Base-by-base conservation (phyloP, 2,113 vertebrate genomes). In the Nesoenas mayeri region DNA sequence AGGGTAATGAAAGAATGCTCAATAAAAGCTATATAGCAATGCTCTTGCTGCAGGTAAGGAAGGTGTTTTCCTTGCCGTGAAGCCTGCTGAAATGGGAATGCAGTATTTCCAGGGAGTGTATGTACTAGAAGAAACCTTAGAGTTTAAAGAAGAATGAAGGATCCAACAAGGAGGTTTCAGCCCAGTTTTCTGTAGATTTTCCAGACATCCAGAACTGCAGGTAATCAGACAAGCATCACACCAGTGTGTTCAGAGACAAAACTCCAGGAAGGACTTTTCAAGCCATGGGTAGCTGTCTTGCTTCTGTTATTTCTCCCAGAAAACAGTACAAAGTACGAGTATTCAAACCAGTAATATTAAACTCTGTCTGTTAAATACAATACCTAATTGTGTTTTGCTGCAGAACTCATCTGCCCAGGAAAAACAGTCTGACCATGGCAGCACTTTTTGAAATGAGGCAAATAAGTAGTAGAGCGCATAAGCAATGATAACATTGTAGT, bases 381-480 rank as follows among this genome's bases (percentile, higher is more conserved):
- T 97, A 99, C 99, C 98, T 97, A 92, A 85, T 11, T 94, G 91
- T 2, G 91, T 96, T 87, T 90, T 95, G 94, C 98, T 99, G 97
- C 99, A 99, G 71, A 97, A 97, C 7, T 70, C 67, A 60, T 98
- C 97, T 36, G 98, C 95, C 98, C 98, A 98, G 28, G 81, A 94
- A 88, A 97, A 93, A 95, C 99, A 99, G 4, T 92, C 87, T 8
- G 97, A 97, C 99, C 99, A 99, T 0, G 99, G 99, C 19, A 99
- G 88, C 34, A 98, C 98, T 85, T 79, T 98, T 98, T 98, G 99
- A 97, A 99, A 99, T 17, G 99, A 99, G 66, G 99, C 98, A 93
- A 99, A 99, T 79, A 99, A 95, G 95, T 99, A 99, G 97, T 98
- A 99, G 82, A 99, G 95, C 18, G 99, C 98, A 67, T 99, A 99